Percentiles rank a stretch among this genome's conserved stretches.
These are phyloP conservation scores for Drosophila quadrilineata DNA, from an alignment of 1,140 invertebrate genomes.

Conservation along the genomic window DNA sequence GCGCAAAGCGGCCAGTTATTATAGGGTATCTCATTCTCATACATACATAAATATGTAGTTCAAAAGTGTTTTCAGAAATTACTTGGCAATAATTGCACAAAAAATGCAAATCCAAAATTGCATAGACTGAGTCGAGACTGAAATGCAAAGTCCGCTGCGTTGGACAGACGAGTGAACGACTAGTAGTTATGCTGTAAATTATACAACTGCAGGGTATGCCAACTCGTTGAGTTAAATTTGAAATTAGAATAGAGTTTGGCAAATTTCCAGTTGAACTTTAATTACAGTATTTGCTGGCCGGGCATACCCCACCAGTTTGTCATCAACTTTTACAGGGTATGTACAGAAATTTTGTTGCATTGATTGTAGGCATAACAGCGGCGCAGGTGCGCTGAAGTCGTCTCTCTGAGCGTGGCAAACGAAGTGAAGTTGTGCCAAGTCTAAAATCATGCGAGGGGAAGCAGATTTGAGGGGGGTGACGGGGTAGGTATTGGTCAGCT, in stretches of 20 bases:
- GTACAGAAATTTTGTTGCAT: conserved; percentile 21
- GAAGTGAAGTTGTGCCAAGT: too few relatives aligned
- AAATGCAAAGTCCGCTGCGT: too few relatives aligned
- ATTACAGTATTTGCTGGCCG: not conserved
- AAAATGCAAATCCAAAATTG: conserved; percentile 5
- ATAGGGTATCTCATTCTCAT: too few relatives aligned
- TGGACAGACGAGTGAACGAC: too few relatives aligned
- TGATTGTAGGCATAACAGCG: conserved; percentile 19
- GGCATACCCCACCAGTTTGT: not conserved
- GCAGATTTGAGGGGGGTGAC: not conserved
- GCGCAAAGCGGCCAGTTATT: too few relatives aligned
- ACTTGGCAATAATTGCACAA: too few relatives aligned
- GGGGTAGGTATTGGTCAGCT: not conserved
- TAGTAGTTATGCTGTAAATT: not conserved
- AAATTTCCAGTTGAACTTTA: too few relatives aligned
- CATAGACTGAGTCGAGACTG: not conserved
- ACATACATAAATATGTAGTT: too few relatives aligned
- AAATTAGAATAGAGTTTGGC: too few relatives aligned
- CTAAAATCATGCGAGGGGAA: too few relatives aligned
- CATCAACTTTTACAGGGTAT: conserved; percentile 1
- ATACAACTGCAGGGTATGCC: not conserved
- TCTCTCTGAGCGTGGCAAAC: not conserved
- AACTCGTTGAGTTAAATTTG: not conserved
- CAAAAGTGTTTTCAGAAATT: too few relatives aligned
- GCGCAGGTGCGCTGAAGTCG: conserved; percentile 22